Base-by-base conservation (phyloP, 2,888 invertebrate genomes). In the Monochamus alternatus region DNA sequence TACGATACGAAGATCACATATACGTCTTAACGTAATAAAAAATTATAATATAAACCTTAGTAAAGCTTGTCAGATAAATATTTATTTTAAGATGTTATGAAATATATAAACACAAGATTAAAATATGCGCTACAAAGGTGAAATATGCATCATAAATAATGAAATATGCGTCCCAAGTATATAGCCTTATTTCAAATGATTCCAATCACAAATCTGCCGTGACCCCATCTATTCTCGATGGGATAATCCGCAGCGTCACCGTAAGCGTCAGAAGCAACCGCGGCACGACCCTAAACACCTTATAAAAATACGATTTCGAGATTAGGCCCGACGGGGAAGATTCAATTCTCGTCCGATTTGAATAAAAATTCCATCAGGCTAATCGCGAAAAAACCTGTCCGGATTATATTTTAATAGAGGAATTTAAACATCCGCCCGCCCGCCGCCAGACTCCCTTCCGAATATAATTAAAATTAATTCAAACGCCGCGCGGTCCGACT, bases 401-500 rank as follows among this genome's bases (percentile, higher is more conserved):
- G 43, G 62, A 63, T 63, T 43, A 63, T 63, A 63, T 63, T 43
- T 63, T 63, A 63, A 63, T 14, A 38, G 38, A 38, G 12, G 43
- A 63, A 63, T 63, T 63, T 63, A 63, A 47, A 63, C 62, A 63
- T 43, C 38, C 38, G 38, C 5, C 62, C 9, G 31, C 62, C 1
- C 38, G 62, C n/a, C 62, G 62, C 5, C 38, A 38, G 1, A 38
- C 12, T n/a, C 14, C 62, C 38, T n/a, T 63, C 68, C 43, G 68
- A 68, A 59, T 12, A 68, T 58, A 68, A 68, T 68, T 68, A 68
- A 68, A 68, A 68, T 10, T 44, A 38, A 67, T 31, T 67, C 66
- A 32, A 67, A 67, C 66, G 51, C 12, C n/a, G 58, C 58, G 43
- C 43, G 38, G 38, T 59, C 43, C 43, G 22, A 68, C 58, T 68